phyloP scores from a whole-genome alignment of 2,797 vertebrate species.

The Pipistrellus pygmaeus region DNA sequence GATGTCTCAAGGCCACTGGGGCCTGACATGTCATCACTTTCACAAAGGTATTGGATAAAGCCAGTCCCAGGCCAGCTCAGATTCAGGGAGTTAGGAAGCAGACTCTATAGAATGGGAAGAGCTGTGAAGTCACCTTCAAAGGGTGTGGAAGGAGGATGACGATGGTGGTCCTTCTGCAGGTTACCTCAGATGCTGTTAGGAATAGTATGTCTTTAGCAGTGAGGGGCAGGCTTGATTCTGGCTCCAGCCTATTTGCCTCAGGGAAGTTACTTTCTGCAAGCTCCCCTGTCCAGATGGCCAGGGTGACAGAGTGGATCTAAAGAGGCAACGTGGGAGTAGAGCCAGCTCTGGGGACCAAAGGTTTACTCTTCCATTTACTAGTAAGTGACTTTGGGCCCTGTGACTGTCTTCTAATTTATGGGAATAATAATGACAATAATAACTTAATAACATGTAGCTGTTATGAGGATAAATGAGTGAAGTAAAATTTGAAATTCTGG shows the following conservation, averaged over 20 bases:
- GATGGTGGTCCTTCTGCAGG: neutral
- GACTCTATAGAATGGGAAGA: neutral
- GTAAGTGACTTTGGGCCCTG: neutral
- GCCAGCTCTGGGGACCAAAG: neutral
- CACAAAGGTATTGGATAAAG: neutral
- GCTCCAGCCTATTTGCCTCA: neutral
- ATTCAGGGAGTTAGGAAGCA: neutral
- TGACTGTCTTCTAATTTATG: neutral
- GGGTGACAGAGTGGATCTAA: constrained; percentile 41
- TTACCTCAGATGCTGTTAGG: neutral
- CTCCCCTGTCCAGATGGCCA: neutral
- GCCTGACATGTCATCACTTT: neutral
- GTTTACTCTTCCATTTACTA: neutral
- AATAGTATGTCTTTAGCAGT: neutral
- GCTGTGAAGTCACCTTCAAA: neutral
- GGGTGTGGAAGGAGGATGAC: neutral
- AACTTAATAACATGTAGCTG: neutral
- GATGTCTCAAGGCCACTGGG: neutral
- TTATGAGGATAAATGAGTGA: constrained; percentile 13
- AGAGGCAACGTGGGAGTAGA: neutral
- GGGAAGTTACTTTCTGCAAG: neutral
- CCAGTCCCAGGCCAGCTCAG: neutral
- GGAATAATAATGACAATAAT: neutral
- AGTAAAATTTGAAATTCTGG: neutral
- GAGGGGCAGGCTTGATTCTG: neutral